phyloP scores from a whole-genome alignment of 2,888 invertebrate species.

The Callosobruchus maculatus region DNA sequence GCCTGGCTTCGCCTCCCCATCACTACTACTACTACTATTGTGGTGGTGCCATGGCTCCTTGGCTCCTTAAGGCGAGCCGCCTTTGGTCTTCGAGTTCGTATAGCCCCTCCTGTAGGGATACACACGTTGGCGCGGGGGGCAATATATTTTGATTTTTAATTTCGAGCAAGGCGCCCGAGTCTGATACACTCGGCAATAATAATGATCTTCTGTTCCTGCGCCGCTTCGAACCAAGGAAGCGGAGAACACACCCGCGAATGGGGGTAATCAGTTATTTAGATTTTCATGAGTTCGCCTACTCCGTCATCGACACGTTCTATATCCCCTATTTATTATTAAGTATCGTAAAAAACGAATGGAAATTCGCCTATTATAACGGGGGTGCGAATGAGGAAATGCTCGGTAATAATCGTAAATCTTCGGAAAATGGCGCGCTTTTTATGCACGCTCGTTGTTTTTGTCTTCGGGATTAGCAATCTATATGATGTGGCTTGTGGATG shows the following conservation, averaged over 20 bases:
- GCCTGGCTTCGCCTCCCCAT: too few species aligned
- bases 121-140: slow-evolving; percentile 39
- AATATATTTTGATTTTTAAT: slow-evolving; percentile 51
- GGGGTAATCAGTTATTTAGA: slow-evolving; percentile 39
- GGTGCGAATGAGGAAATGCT: background rate
- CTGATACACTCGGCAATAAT: slow-evolving; percentile 43
- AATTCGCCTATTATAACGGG: background rate
- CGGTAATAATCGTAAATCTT: background rate
- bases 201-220: slow-evolving; percentile 42
- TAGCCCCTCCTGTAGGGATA: slow-evolving; percentile 28
- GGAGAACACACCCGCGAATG: slow-evolving; percentile 27
- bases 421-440: background rate
- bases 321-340: slow-evolving; percentile 30
- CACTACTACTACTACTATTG: too few species aligned
- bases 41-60: too few species aligned
- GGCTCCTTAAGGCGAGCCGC: too few species aligned
- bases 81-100: slow-evolving; percentile 6
- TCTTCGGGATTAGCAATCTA: background rate
- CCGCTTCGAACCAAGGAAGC: slow-evolving; percentile 28
- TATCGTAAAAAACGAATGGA: slow-evolving; percentile 25
- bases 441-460: background rate
- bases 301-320: background rate
- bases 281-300: slow-evolving; percentile 27
- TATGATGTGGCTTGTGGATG: background rate
- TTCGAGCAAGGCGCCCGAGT: slow-evolving; percentile 45